A percentile compares a stretch with the other conserved stretches of the same genome.
Evolutionary conservation across 2,888 invertebrate species (phyloP).

Genomic region (Chalcosyrphus nemorum): DNA sequence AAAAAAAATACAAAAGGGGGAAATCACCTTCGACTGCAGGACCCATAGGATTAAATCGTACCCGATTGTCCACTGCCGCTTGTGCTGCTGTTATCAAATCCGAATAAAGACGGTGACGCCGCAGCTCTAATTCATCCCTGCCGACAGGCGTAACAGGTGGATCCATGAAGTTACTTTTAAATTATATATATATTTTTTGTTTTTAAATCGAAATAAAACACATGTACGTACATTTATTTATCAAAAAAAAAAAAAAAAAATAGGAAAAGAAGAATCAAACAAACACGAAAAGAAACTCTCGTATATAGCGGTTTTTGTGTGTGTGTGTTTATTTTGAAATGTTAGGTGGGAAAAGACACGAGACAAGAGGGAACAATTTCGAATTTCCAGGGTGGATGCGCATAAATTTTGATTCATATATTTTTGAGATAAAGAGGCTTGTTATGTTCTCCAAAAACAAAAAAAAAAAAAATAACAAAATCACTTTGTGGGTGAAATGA

Average conservation of each 20-base stretch:
- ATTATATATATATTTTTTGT: slow-evolving; percentile 27
- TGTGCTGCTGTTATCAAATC: slow-evolving; percentile 89
- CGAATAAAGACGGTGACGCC: slow-evolving; percentile 90
- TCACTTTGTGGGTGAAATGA: no score
- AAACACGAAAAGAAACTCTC: slow-evolving; percentile 8
- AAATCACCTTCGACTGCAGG: slow-evolving; percentile 84
- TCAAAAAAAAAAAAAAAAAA: no score
- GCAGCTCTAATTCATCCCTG: slow-evolving; percentile 89
- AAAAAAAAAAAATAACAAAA: no score
- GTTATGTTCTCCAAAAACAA: not conserved
- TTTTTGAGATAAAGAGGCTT: not conserved
- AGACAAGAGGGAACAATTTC: not conserved
- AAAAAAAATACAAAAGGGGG: slow-evolving; percentile 22
- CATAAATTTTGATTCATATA: not conserved
- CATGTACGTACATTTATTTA: slow-evolving; percentile 18
- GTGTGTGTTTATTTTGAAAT: slow-evolving; percentile 9
- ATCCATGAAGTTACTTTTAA: slow-evolving; percentile 80
- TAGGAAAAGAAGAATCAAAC: no score
- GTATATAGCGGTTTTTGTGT: slow-evolving; percentile 4
- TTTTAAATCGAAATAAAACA: slow-evolving; percentile 24
- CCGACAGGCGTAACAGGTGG: slow-evolving; percentile 90
- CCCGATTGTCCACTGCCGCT: slow-evolving; percentile 88
- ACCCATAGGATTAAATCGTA: slow-evolving; percentile 89
- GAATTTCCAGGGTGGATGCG: not conserved
- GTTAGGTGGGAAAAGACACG: not conserved